These are phyloP conservation scores for Cepphus grylle DNA, from an alignment of 2,113 vertebrate species.

Conservation along the genomic window DNA sequence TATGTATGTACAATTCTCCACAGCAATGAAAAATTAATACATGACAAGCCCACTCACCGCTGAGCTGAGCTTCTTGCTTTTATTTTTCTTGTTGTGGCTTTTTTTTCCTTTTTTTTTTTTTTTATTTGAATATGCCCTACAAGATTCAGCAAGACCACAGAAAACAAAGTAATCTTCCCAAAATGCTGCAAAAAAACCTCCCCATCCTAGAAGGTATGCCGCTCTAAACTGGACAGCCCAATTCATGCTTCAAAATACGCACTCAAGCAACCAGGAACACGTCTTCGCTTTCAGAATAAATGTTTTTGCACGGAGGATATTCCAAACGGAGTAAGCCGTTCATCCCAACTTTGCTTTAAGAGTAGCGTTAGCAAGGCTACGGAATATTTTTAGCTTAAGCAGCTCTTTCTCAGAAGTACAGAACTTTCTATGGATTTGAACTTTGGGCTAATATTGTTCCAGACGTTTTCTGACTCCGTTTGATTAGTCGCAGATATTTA, in stretches of 20 bases:
- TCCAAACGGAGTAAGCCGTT: not conserved
- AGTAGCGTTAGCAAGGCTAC: not conserved
- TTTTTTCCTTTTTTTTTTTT: conserved; percentile 25
- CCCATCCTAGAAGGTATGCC: not conserved
- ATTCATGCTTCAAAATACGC: not conserved
- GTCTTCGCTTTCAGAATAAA: not conserved
- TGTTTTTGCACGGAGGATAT: not conserved
- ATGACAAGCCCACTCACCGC: conserved; percentile 77
- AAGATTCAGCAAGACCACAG: not conserved
- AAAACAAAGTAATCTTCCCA: not conserved
- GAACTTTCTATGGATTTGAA: not conserved
- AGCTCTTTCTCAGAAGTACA: not conserved
- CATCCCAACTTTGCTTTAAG: not conserved
- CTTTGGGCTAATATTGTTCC: not conserved
- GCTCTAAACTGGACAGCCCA: not conserved
- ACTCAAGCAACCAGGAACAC: not conserved
- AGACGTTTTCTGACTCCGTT: not conserved
- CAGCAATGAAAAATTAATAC: conserved; percentile 85
- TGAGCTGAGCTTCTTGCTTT: conserved; percentile 66
- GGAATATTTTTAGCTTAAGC: not conserved
- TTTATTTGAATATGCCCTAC: conserved; percentile 26
- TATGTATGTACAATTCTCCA: conserved; percentile 83
- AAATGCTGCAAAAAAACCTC: not conserved
- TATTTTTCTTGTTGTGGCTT: conserved; percentile 68
- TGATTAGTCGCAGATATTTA: not conserved